Base-by-base conservation (phyloP, 2,797 vertebrate genomes). In the Iguana delicatissima region DNA sequence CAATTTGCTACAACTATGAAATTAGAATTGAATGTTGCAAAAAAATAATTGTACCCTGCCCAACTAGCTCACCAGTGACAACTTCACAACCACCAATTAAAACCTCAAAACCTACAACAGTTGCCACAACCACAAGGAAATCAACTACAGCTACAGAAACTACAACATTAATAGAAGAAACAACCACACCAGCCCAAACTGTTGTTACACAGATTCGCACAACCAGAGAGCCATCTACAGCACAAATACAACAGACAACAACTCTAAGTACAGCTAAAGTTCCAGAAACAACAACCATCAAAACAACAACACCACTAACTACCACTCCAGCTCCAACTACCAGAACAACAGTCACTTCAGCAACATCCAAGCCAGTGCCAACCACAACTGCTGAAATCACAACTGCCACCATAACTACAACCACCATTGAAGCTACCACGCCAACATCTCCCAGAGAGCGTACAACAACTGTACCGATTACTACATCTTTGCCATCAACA, bases 1-100 rank as follows among this genome's bases (percentile, higher is more conserved):
- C 97, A 0, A 96, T 98, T 0, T 98, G 98, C 73, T 97, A 97
- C 3, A 97, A 98, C 0, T 98, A 98, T 0, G 35, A 96, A 72
- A 0, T 98, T 6, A 91, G 95, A 9, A 94, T 98, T 55, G 76
- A 96, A 64, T 98, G 98, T 59, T 98, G 98, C 0, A 18, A 0
- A 14, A 80, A 92, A 0, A 0, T 52, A 57, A 18, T 1, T 1
- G 14, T 69, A 10, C 14, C 29, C 0, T 95, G 94, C 0, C 0
- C 76, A 3, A 38, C 76, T 72, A 91, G 76, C 14, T 59, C 62
- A 12, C 57, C 69, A 20, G 0, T 59, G 16, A 57, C 64, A 57
- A 80, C 74, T 29, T 81, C n/a, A 14, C n/a, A 81, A 76, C 57
- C 16, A 42, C 12, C 46, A 14, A 77, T 38, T 38, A 35, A 85